phyloP scores from a whole-genome alignment of 2,888 invertebrate genomes.

The Hypolimnas misippus region DNA sequence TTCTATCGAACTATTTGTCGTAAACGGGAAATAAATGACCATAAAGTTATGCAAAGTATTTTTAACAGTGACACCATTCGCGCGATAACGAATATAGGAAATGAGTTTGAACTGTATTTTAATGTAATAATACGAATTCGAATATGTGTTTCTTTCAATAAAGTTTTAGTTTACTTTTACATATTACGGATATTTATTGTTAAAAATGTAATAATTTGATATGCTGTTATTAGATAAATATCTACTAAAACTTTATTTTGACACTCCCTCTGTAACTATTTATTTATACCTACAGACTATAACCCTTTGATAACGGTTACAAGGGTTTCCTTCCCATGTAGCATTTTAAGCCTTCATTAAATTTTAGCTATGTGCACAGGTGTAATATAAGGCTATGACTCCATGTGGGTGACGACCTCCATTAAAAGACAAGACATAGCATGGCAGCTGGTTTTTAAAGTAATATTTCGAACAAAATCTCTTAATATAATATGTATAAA shows the following conservation, averaged over 20 bases:
- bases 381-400: conserved; percentile 1
- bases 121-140: background rate
- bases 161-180: no score
- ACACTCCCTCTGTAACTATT: no score
- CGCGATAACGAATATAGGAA: conserved; percentile 19
- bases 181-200: no score
- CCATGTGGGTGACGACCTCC: conserved; percentile 18
- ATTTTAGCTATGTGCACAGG: conserved; percentile 8
- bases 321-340: background rate
- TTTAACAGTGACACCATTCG: conserved; percentile 20
- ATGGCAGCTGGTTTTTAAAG: conserved; percentile 8
- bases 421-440: background rate
- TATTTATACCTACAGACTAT: no score
- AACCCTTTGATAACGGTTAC: background rate
- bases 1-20: conserved; percentile 20
- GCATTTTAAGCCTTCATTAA: background rate
- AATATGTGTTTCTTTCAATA: no score
- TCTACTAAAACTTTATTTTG: no score
- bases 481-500: background rate
- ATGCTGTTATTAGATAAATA: no score
- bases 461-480: background rate
- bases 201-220: no score
- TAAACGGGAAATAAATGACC: conserved; percentile 16
- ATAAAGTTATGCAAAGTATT: conserved; percentile 20
- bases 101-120: conserved; percentile 7